phyloP scores from a whole-genome alignment of 2,888 invertebrate species.

The Parnassius mnemosyne region DNA sequence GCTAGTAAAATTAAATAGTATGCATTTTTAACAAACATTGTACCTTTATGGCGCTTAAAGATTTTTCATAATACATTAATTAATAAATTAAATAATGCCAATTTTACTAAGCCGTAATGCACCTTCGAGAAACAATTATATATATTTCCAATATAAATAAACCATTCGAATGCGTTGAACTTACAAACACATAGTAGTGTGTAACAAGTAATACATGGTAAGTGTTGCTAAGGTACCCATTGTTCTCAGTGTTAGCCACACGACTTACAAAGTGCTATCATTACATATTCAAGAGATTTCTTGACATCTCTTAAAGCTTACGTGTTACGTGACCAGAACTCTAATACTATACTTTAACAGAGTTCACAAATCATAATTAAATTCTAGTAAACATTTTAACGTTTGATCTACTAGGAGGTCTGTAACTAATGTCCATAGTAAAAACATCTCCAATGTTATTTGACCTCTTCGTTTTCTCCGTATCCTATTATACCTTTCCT shows the following conservation, averaged over 20 bases:
- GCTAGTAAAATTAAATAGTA: too few species aligned
- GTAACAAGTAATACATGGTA: constrained; percentile 14
- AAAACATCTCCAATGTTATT: constrained; percentile 12
- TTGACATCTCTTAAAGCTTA: constrained; percentile 21
- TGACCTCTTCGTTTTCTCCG: constrained; percentile 7
- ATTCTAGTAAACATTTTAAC: constrained; percentile 68
- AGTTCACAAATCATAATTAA: constrained; percentile 64
- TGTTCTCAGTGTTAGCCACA: constrained; percentile 17
- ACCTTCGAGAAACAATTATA: too few species aligned
- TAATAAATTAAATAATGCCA: too few species aligned
- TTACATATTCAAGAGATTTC: constrained; percentile 25
- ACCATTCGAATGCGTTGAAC: constrained; percentile 5
- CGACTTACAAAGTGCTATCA: constrained; percentile 26
- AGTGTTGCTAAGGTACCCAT: constrained; percentile 21
- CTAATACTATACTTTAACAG: constrained; percentile 56
- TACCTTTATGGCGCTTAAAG: too few species aligned
- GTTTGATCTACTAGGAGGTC: constrained; percentile 66
- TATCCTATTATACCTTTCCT: too few species aligned
- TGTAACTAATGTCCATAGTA: constrained; percentile 39
- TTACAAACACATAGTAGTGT: constrained; percentile 12
- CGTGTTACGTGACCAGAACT: constrained; percentile 48
- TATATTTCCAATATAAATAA: not conserved
- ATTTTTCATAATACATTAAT: too few species aligned
- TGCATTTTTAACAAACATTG: too few species aligned
- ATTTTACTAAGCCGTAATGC: too few species aligned